Evolutionary conservation across 2,888 invertebrate species (phyloP).

Genomic region (Mongoloraphidia duomilia): DNA sequence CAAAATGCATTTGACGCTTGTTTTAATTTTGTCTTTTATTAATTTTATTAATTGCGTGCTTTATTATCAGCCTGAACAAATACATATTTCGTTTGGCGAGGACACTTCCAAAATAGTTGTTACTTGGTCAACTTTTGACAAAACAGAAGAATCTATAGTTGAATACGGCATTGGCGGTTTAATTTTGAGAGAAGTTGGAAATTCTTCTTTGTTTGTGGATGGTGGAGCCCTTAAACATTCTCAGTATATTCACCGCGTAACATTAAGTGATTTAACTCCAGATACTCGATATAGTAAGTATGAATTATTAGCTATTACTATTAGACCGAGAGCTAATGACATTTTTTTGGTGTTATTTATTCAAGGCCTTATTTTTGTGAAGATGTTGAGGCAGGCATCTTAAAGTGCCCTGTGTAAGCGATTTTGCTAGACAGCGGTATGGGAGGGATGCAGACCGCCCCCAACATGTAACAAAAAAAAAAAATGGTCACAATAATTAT

Average conservation of each 20-base stretch:
- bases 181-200: conserved; percentile 39
- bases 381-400: no score
- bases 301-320: not conserved
- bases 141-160: conserved; percentile 51
- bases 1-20: not conserved
- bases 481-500: no score
- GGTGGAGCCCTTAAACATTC: conserved; percentile 47
- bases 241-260: conserved; percentile 69
- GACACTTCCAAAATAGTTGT: conserved; percentile 54
- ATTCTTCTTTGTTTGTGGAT: conserved; percentile 51
- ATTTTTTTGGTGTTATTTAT: no score
- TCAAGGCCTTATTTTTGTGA: no score
- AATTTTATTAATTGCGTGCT: conserved; percentile 12
- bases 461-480: no score
- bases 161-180: conserved; percentile 57
- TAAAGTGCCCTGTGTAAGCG: no score
- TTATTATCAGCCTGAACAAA: conserved; percentile 49
- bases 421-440: no score
- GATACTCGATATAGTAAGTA: conserved; percentile 46
- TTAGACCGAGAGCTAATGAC: no score
- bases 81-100: conserved; percentile 52
- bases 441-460: no score
- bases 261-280: conserved; percentile 42
- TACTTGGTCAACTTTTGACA: conserved; percentile 68
- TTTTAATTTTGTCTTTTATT: conserved; percentile 14